These are phyloP conservation scores for Connochaetes taurinus DNA, from an alignment of 2,113 vertebrate species.

Conservation along the genomic window DNA sequence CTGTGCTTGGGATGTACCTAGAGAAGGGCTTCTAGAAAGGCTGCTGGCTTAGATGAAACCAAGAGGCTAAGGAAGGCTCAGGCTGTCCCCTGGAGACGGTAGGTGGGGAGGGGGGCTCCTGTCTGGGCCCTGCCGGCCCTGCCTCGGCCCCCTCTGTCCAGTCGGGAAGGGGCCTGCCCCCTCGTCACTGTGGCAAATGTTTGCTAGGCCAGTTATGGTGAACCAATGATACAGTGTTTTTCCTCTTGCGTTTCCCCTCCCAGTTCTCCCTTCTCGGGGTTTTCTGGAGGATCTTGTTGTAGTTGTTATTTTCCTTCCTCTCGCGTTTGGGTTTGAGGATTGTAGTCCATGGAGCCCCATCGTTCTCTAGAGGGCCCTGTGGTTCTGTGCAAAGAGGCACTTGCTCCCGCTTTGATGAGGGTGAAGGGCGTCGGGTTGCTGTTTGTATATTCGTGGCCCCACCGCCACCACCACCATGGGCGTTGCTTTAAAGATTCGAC, in stretches of 20 bases:
- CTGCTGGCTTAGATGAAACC: background rate
- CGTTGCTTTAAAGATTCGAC: background rate
- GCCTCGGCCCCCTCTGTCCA: background rate
- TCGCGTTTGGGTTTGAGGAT: constrained; percentile 29
- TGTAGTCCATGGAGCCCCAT: background rate
- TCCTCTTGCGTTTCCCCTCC: constrained; percentile 49
- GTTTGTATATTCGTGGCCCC: fast-evolving
- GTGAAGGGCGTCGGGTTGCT: background rate
- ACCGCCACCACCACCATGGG: fast-evolving
- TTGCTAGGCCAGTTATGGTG: constrained; percentile 81
- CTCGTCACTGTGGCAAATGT: constrained; percentile 63
- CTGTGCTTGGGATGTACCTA: background rate
- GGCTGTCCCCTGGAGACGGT: background rate
- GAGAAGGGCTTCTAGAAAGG: background rate
- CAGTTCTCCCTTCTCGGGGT: background rate
- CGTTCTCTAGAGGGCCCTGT: background rate
- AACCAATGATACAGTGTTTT: constrained; percentile 80
- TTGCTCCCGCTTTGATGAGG: background rate
- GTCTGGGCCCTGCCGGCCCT: background rate
- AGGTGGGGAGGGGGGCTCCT: background rate
- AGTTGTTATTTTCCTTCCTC: background rate
- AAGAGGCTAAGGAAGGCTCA: background rate
- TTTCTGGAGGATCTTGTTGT: background rate
- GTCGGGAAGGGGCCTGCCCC: background rate
- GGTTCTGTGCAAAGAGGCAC: background rate